Evolutionary conservation across 2,888 invertebrate genomes (phyloP).

Genomic region (Drosophila diplacantha): DNA sequence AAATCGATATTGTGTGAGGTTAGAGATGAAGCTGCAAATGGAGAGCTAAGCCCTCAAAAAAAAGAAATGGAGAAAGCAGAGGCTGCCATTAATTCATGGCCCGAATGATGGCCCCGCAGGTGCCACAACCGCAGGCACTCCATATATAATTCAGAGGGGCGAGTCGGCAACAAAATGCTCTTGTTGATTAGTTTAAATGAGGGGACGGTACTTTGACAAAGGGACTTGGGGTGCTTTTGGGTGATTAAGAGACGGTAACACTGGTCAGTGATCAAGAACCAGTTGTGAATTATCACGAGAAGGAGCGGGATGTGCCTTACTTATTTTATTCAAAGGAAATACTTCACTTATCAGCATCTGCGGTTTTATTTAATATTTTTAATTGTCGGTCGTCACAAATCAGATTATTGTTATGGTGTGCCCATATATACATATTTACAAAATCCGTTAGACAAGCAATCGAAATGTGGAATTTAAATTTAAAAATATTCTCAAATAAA

Average conservation of each 20-base stretch:
- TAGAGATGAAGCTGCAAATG: slow-evolving; percentile 17
- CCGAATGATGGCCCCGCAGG: slow-evolving; percentile 9
- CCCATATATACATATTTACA: too few species aligned
- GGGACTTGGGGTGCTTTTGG: neutral
- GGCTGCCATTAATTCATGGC: slow-evolving; percentile 9
- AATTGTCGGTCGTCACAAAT: too few species aligned
- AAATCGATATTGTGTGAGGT: slow-evolving; percentile 36
- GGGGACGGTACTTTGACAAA: neutral
- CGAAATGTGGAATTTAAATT: too few species aligned
- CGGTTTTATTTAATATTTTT: neutral
- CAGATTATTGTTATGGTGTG: too few species aligned
- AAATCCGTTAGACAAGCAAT: too few species aligned
- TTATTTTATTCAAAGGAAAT: neutral
- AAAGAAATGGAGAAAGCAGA: neutral
- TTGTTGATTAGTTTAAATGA: slow-evolving; percentile 51
- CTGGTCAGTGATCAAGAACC: neutral
- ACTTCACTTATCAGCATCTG: neutral
- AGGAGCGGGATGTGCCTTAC: neutral
- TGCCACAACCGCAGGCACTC: neutral
- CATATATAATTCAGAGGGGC: slow-evolving; percentile 49
- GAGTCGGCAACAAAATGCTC: slow-evolving; percentile 27
- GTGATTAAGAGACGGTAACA: neutral
- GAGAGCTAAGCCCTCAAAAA: slow-evolving; percentile 7
- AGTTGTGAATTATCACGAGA: neutral
- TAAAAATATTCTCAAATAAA: too few species aligned